Percentiles rank a stretch among this genome's conserved stretches.
phyloP scores from a whole-genome alignment of 2,797 vertebrate genomes.

The Galago senegalensis region DNA sequence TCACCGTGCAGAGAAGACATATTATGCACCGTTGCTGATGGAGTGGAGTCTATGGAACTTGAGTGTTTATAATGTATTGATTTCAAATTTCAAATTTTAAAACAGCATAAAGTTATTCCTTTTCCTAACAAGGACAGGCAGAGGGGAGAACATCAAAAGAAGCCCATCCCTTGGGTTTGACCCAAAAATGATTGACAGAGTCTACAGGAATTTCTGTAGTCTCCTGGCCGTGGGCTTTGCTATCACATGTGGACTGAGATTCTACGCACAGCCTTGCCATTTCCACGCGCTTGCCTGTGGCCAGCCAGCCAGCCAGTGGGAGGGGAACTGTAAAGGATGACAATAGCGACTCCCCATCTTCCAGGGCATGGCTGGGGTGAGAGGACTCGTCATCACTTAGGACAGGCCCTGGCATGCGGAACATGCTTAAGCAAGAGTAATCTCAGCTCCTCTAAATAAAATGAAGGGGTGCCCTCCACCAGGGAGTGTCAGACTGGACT shows the following conservation, averaged over 20 bases:
- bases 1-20: not conserved
- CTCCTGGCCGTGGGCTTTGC: not conserved
- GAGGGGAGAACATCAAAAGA: not conserved
- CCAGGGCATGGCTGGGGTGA: not conserved
- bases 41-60: not conserved
- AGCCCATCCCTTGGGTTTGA: not conserved
- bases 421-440: not conserved
- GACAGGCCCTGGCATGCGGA: not conserved
- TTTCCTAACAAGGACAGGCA: not conserved
- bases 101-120: not conserved
- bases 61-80: not conserved
- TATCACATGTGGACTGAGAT: not conserved
- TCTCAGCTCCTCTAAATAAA: not conserved
- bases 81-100: constrained; percentile 17
- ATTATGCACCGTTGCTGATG: not conserved
- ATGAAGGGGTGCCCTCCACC: rapidly evolving
- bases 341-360: not conserved
- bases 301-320: not conserved
- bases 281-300: not conserved
- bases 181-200: not conserved
- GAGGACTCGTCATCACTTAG: rapidly evolving
- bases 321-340: rapidly evolving
- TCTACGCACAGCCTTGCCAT: not conserved
- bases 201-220: not conserved
- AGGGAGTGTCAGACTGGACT: not conserved